phyloP scores from a whole-genome alignment of 1,140 invertebrate genomes.

The Drosophila bifasciata region DNA sequence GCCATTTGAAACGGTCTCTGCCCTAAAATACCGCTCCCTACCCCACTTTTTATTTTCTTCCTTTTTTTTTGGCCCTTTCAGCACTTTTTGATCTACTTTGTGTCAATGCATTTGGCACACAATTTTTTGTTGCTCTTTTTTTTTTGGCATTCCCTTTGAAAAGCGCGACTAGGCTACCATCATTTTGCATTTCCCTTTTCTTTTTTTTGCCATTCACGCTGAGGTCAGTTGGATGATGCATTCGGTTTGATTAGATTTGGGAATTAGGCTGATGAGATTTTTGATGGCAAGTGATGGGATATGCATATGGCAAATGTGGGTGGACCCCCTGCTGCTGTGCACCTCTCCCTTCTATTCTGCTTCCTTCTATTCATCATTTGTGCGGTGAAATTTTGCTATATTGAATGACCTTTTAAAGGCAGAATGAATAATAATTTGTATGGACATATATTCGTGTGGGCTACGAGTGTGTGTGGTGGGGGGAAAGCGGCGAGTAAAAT shows the following conservation, averaged over 20 bases:
- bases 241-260: constrained; percentile 75
- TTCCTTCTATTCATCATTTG: constrained; percentile 26
- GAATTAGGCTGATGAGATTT: constrained; percentile 62
- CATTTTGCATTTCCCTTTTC: constrained; percentile 18
- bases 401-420: constrained; percentile 64
- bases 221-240: constrained; percentile 60
- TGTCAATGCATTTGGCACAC: constrained; percentile 53
- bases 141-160: constrained; percentile 18
- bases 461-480: background rate
- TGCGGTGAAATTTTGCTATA: constrained; percentile 50
- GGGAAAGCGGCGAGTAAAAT: constrained; percentile 34
- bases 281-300: constrained; percentile 37
- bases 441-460: constrained; percentile 12
- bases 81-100: constrained; percentile 42
- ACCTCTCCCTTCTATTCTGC: background rate
- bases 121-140: constrained; percentile 10
- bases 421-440: constrained; percentile 46
- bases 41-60: background rate
- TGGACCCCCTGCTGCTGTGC: background rate
- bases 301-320: constrained; percentile 30
- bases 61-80: constrained; percentile 40
- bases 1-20: constrained; percentile 18
- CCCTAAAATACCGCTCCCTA: background rate
- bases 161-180: constrained; percentile 42
- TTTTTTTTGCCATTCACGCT: constrained; percentile 18